A percentile compares a stretch with the other conserved stretches of the same genome.
These are phyloP conservation scores for Cassiopea andromeda DNA, from an alignment of 30 jellyfish, hydroid and myxozoan species.

Conservation along the genomic window DNA sequence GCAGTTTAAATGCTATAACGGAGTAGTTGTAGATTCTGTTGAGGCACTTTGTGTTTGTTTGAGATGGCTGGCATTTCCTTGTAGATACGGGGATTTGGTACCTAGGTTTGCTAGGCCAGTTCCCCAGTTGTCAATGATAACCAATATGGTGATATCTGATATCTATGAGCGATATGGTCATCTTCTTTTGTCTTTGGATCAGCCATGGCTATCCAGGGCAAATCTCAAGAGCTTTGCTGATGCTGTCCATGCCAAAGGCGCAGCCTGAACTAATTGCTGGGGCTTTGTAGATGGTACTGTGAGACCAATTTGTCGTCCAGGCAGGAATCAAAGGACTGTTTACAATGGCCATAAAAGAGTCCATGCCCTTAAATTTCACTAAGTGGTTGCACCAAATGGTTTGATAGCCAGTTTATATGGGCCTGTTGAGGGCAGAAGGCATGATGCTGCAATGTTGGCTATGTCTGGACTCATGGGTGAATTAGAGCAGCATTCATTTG, in stretches of 20 bases:
- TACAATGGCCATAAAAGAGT: slow-evolving; percentile 56
- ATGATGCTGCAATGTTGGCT: slow-evolving; percentile 58
- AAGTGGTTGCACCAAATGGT: slow-evolving; percentile 46
- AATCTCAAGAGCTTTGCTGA: neutral
- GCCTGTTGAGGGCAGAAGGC: slow-evolving; percentile 39
- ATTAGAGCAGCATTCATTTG: slow-evolving; percentile 28
- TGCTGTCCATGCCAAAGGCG: neutral
- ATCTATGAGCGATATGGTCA: neutral
- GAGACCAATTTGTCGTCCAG: slow-evolving; percentile 40
- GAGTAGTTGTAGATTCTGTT: slow-evolving; percentile 38
- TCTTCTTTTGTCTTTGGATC: neutral
- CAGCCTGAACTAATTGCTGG: slow-evolving; percentile 17
- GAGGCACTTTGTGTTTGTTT: slow-evolving; percentile 29
- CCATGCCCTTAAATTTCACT: slow-evolving; percentile 34
- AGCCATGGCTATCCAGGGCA: neutral
- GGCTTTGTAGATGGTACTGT: slow-evolving; percentile 38
- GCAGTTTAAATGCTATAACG: slow-evolving; percentile 27
- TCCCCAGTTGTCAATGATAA: slow-evolving; percentile 34
- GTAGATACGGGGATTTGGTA: slow-evolving; percentile 20
- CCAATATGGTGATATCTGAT: slow-evolving; percentile 8
- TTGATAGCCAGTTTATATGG: slow-evolving; percentile 32
- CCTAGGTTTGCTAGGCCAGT: slow-evolving; percentile 53
- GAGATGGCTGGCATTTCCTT: slow-evolving; percentile 38
- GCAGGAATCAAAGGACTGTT: slow-evolving; percentile 17
- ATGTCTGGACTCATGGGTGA: slow-evolving; percentile 39